phyloP scores from a whole-genome alignment of 1,140 invertebrate genomes.

The Mactra quadrangularis region DNA sequence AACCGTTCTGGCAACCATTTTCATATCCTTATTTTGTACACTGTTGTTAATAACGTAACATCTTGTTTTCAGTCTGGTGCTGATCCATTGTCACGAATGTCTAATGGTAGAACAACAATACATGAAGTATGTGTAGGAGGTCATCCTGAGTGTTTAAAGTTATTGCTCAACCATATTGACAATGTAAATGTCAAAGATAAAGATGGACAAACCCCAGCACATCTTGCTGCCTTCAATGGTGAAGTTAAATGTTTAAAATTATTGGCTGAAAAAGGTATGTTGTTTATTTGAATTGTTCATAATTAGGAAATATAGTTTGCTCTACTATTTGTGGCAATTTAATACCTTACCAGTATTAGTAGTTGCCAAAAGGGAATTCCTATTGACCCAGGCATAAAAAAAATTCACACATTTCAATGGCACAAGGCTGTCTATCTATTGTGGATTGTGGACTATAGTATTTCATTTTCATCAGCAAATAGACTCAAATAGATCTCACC shows the following conservation, averaged over 20 bases:
- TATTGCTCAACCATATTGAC: slow-evolving; percentile 70
- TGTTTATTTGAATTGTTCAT: too few relatives aligned
- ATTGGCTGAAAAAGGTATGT: slow-evolving; percentile 72
- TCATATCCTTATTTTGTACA: too few relatives aligned
- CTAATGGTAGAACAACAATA: slow-evolving; percentile 72
- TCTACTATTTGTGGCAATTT: too few relatives aligned
- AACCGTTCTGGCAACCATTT: too few relatives aligned
- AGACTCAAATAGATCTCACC: too few relatives aligned
- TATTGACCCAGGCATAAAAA: too few relatives aligned
- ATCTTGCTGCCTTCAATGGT: slow-evolving; percentile 79
- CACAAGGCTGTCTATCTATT: too few relatives aligned
- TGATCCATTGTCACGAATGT: slow-evolving; percentile 56
- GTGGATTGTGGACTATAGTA: too few relatives aligned
- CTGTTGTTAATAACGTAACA: not conserved
- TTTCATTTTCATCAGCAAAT: too few relatives aligned
- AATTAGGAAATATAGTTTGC: too few relatives aligned
- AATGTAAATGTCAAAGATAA: slow-evolving; percentile 72
- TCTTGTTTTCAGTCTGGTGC: slow-evolving; percentile 63
- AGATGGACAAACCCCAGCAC: slow-evolving; percentile 77
- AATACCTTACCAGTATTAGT: not conserved
- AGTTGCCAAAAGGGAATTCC: not conserved
- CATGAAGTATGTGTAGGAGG: slow-evolving; percentile 81
- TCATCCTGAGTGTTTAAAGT: slow-evolving; percentile 69
- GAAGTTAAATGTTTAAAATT: slow-evolving; percentile 75
- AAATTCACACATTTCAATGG: too few relatives aligned